These are phyloP conservation scores for Enteromius paludinosus DNA, from an alignment of 2,797 vertebrate genomes.

Conservation along the genomic window DNA sequence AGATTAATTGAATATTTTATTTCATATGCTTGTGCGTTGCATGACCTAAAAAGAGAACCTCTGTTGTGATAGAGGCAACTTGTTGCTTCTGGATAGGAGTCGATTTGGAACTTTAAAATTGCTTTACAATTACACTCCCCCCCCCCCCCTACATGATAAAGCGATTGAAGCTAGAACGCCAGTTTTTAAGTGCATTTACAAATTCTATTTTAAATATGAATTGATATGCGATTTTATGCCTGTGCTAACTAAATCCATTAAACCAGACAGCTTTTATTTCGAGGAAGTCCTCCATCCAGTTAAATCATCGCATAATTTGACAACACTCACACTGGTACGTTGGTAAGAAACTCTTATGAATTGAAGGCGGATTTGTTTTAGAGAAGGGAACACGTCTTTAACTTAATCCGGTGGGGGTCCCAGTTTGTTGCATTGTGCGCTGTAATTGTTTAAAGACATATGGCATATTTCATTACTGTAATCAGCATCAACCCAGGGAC, in stretches of 20 bases:
- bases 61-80: neutral
- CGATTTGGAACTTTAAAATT: constrained; percentile 5
- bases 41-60: neutral
- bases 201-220: neutral
- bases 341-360: constrained; percentile 74
- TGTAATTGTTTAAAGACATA: constrained; percentile 93
- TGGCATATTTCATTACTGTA: constrained; percentile 96
- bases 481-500: constrained; percentile 84
- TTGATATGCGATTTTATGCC: neutral
- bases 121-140: neutral
- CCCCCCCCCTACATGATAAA: neutral
- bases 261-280: constrained; percentile 10
- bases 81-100: constrained; percentile 23
- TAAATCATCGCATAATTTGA: neutral
- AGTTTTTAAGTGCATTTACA: neutral
- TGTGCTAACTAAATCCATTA: neutral
- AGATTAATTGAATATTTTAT: neutral
- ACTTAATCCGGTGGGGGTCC: constrained; percentile 85
- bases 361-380: constrained; percentile 76
- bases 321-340: constrained; percentile 28
- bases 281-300: neutral
- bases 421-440: constrained; percentile 81
- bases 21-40: neutral
- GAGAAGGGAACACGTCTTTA: constrained; percentile 83
- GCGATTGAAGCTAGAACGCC: neutral